These are phyloP conservation scores for Pampus argenteus DNA, from an alignment of 2,797 vertebrate genomes.

Conservation along the genomic window DNA sequence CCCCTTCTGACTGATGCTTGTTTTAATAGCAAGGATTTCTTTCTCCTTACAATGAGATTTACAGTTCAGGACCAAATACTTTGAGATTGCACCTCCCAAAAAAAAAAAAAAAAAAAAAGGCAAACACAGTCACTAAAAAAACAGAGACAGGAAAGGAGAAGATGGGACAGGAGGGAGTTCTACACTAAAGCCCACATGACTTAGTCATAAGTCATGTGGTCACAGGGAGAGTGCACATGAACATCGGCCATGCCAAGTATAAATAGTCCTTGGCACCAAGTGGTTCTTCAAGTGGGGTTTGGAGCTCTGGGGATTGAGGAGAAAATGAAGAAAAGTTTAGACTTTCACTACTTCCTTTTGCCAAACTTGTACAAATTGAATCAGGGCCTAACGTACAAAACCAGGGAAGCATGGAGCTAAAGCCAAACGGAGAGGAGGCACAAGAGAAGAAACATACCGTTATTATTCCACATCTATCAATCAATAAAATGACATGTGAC, in stretches of 20 bases:
- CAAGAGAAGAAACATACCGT: conserved; percentile 1
- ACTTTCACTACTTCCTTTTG: conserved; percentile 15
- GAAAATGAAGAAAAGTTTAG: conserved; percentile 54
- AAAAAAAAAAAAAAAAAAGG: conserved; percentile 10
- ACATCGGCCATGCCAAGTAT: conserved; percentile 36
- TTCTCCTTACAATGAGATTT: conserved; percentile 42
- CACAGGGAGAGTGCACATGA: conserved; percentile 36
- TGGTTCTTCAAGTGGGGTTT: conserved; percentile 44
- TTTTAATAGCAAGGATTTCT: conserved; percentile 35
- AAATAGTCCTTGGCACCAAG: conserved; percentile 56
- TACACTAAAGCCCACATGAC: conserved; percentile 25
- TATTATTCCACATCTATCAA: background rate
- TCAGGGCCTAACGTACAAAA: conserved; percentile 21
- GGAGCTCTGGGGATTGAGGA: conserved; percentile 29
- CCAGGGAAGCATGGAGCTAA: conserved; percentile 5
- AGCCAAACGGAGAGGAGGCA: conserved; percentile 9
- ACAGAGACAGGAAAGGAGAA: conserved; percentile 29
- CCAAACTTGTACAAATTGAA: conserved; percentile 39
- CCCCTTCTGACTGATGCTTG: conserved; percentile 36
- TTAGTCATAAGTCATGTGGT: conserved; percentile 54
- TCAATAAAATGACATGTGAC: background rate
- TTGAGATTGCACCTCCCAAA: conserved; percentile 33
- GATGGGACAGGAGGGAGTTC: conserved; percentile 20
- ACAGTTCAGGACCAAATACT: conserved; percentile 49
- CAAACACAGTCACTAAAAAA: conserved; percentile 27